These are phyloP conservation scores for Eurytoma californica DNA, from an alignment of 2,888 invertebrate species.

Conservation along the genomic window DNA sequence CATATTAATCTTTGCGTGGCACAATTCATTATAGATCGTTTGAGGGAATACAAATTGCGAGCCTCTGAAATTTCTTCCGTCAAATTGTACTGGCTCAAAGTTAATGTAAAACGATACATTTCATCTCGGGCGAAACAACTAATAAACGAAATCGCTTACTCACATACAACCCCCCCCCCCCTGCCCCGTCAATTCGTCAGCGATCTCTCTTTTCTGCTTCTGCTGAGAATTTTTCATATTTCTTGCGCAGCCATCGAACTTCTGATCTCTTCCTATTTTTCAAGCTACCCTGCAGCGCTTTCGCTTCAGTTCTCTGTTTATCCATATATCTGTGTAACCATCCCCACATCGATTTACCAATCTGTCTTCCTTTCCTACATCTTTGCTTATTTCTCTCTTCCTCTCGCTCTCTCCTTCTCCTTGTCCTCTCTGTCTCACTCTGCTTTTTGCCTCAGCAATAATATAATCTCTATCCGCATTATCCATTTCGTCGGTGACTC, in stretches of 20 bases:
- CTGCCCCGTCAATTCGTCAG: slow-evolving; percentile 29
- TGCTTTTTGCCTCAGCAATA: neutral
- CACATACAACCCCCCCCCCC: no score
- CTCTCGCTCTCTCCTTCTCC: neutral
- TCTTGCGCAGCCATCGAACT: neutral
- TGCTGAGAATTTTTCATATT: slow-evolving; percentile 22
- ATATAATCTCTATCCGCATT: no score
- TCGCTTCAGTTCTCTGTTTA: slow-evolving; percentile 29
- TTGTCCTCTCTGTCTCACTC: neutral
- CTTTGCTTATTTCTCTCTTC: neutral
- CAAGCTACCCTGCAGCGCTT: slow-evolving; percentile 1
- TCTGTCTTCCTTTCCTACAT: slow-evolving; percentile 21
- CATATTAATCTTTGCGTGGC: neutral
- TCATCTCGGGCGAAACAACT: neutral
- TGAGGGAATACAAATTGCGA: neutral
- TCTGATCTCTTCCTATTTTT: slow-evolving; percentile 35
- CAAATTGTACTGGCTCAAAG: neutral
- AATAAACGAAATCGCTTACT: slow-evolving; percentile 37
- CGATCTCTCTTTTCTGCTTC: slow-evolving; percentile 12
- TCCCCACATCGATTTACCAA: slow-evolving; percentile 40
- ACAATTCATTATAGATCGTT: no score
- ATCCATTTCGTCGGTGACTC: neutral
- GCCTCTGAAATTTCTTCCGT: neutral
- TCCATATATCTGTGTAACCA: slow-evolving; percentile 35
- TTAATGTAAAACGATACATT: slow-evolving; percentile 14